Evolutionary conservation across 2,113 vertebrate species (phyloP), one percentile per base, ranked within the genome.

Genomic region (Arvicanthis niloticus): DNA sequence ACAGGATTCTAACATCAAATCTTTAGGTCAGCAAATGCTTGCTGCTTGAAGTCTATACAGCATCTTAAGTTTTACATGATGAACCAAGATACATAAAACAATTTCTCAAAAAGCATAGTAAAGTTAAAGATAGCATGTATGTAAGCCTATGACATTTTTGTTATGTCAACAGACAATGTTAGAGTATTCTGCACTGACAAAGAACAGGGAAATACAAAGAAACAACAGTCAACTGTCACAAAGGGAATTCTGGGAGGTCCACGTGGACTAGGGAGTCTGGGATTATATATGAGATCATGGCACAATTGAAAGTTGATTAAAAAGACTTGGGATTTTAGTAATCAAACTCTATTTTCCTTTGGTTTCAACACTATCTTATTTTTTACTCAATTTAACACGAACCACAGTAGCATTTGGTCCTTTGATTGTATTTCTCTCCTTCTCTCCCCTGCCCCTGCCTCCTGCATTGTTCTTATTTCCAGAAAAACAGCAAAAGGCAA

Each of bases 301-400:
- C 68, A 31, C 48, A 93, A 37, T 9, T 65, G 8, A 42, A 94
- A 42, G 7, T 34, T 84, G 15, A 51, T 75, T 82, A 24, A 37
- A 37, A 70, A 31, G 80, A 91, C 81, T 87, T 42, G 45, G 62
- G 82, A 78, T 88, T 84, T 90, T 60, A 53, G 22, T 91, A 96
- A 86, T 96, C 82, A 87, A 72, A 77, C 9, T 19, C 65, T 45
- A 8, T 22, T 95, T 73, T 22, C 26, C 29, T 81, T 11, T 92
- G 65, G 31, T 53, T 94, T 60, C 72, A 62, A 95, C 84, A 76
- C 75, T 84, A n/a, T 34, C 37, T 40, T 62, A 37, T 82, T 91
- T 94, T n/a, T 37, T 65, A 21, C 22, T 85, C 88, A 29, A 89
- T 94, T 85, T 90, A 60, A 85, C 12, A 22, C 68, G 48, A 95